Conservation (phyloP, 2,888 invertebrate genomes). For the Melikaiella ostensackeni region DNA sequence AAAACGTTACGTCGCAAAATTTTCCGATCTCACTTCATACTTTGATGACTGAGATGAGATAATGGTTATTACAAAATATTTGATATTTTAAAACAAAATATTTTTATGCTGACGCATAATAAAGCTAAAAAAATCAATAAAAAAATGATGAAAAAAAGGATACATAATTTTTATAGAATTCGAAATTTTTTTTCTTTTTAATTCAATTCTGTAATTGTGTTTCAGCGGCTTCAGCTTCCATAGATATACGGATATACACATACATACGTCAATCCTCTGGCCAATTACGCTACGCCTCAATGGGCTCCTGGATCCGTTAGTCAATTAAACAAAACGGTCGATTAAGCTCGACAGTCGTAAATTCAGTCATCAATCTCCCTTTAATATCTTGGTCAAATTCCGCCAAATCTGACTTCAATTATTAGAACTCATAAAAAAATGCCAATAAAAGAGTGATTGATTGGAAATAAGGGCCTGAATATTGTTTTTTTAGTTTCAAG, state of each 20-base stretch:
- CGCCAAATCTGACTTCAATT: background rate
- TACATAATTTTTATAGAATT: background rate
- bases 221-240: background rate
- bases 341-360: conserved; percentile 9
- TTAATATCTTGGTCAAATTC: background rate
- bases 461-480: background rate
- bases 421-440: background rate
- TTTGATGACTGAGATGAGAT: too few relatives aligned
- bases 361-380: conserved; percentile 32
- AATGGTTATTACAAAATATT: too few relatives aligned
- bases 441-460: background rate
- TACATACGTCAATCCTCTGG: conserved; percentile 45
- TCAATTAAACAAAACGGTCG: conserved; percentile 39
- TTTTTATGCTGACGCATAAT: too few relatives aligned
- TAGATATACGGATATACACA: background rate
- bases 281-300: conserved; percentile 44
- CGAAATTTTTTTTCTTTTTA: background rate
- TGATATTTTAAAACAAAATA: too few relatives aligned
- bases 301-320: background rate
- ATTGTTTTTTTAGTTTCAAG: too few relatives aligned
- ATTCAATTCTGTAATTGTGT: background rate
- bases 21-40: background rate
- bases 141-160: too few relatives aligned
- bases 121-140: too few relatives aligned
- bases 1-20: background rate